Base-by-base conservation (phyloP, 1,140 invertebrate genomes). In the Hylaeus volcanicus region DNA sequence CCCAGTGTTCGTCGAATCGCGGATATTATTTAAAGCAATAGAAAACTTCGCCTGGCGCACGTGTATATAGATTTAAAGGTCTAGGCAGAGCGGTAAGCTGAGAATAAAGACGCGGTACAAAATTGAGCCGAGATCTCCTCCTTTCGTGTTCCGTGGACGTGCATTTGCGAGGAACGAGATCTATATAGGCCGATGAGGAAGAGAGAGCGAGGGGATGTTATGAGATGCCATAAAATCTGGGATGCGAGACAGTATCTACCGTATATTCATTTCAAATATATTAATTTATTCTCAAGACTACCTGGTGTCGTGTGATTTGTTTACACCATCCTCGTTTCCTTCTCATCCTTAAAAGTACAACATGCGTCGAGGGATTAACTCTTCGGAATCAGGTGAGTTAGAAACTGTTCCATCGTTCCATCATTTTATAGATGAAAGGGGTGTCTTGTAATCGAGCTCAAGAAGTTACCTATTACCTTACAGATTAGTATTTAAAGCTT, bases 221-320 rank as follows among this genome's bases (percentile, higher is more conserved):
- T 75, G 85, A 89, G 86, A 89, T 88, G 90, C 89, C 90, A 90
- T 89, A 90, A 89, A 90, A 88, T 89, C 74, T 75, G 85, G 90
- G 86, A 91, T 90, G 90, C 90, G 86, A 90, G 88, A 90, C 90
- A 90, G 90, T 92, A 93, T 89, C 89, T 93, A 93, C 88, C 92
- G 89, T 93, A 93, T 93, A 93, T 92, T 89, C 91, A 93, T 91
- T 92, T 91, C 90, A 93, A 93, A 93, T 92, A 93, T 93, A 93
- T 93, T 93, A 93, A 93, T 93, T 93, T 93, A 93, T 93, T 93
- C 93, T 93, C 89, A 93, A 92, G 84, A 89, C 69, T 64, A 91
- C 78, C 71, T 51, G 79, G 37, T 81, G 73, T 90, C 87, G 68
- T 85, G 74, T 65, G 81, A 73, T 83, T 43, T n/a, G 51, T 51